phyloP scores from a whole-genome alignment of 2,113 vertebrate genomes.

The Vireo altiloquus region DNA sequence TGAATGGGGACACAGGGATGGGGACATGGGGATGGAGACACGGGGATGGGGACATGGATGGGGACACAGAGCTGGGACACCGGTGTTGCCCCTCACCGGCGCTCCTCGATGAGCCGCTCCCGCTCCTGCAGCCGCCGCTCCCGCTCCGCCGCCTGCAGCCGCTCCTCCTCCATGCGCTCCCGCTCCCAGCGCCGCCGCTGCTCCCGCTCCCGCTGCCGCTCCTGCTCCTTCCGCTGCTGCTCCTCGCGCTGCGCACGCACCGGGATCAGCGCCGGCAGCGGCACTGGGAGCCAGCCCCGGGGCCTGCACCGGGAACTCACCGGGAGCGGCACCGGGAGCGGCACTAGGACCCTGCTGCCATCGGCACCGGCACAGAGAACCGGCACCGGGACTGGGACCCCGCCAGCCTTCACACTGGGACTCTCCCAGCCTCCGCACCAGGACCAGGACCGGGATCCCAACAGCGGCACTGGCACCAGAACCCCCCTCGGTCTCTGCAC shows the following conservation, averaged over 20 bases:
- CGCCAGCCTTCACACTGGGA: not conserved
- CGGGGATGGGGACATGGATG: too few relatives aligned
- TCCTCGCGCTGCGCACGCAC: slow-evolving; percentile 75
- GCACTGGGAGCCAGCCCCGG: not conserved
- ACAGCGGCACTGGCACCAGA: not conserved
- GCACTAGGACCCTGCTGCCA: not conserved
- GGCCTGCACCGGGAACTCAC: not conserved
- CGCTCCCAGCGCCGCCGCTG: slow-evolving; percentile 76
- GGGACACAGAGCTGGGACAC: not conserved
- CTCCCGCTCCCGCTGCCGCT: slow-evolving; percentile 72
- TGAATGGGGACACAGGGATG: too few relatives aligned
- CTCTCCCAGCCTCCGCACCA: not conserved
- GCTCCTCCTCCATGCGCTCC: slow-evolving; percentile 77
- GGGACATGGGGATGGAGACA: too few relatives aligned
- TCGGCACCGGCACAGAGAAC: not conserved
- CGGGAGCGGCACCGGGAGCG: not conserved
- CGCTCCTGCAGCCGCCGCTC: slow-evolving; percentile 81
- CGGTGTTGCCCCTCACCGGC: slow-evolving; percentile 55
- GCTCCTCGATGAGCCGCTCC: slow-evolving; percentile 78
- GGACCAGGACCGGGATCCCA: not conserved
- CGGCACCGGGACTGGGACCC: not conserved
- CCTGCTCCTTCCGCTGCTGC: slow-evolving; percentile 79
- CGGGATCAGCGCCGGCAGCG: not conserved
- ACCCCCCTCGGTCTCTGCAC: too few relatives aligned
- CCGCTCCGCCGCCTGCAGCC: slow-evolving; percentile 76